These are phyloP conservation scores for Microhierax caerulescens DNA, from an alignment of 2,797 vertebrate species.

Conservation along the genomic window DNA sequence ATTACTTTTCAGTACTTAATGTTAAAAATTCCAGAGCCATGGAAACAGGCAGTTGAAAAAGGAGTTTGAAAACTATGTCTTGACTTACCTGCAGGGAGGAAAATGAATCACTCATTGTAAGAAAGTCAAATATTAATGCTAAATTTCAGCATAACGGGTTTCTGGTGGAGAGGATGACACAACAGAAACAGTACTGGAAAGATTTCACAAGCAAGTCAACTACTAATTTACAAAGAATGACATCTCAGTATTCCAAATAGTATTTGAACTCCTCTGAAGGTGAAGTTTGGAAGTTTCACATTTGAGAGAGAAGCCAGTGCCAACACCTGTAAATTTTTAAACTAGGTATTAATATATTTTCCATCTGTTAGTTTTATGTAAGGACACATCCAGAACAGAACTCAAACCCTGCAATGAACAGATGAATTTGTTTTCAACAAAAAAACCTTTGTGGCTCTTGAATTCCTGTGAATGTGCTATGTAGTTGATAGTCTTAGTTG, in stretches of 20 bases:
- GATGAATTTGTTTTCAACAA: not conserved
- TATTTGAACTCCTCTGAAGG: not conserved
- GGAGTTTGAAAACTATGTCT: not conserved
- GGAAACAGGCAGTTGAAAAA: not conserved
- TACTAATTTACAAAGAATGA: not conserved
- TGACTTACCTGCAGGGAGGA: fast-evolving
- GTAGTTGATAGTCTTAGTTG: not conserved
- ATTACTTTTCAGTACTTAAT: not conserved
- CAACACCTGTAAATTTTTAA: not conserved
- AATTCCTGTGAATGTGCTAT: not conserved
- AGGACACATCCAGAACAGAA: not conserved
- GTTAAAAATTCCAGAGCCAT: not conserved
- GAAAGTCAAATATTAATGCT: not conserved
- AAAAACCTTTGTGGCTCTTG: not conserved
- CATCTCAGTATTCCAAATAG: not conserved
- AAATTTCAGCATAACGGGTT: not conserved
- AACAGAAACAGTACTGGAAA: not conserved
- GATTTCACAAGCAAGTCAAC: not conserved
- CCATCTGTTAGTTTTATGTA: not conserved
- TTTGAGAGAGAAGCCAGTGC: not conserved
- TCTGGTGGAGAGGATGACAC: not conserved
- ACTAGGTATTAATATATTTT: not conserved
- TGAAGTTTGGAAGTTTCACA: not conserved
- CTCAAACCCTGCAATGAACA: not conserved
- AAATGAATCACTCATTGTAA: not conserved